Base-by-base conservation (phyloP, 2,113 vertebrate species). In the Ameiurus melas region DNA sequence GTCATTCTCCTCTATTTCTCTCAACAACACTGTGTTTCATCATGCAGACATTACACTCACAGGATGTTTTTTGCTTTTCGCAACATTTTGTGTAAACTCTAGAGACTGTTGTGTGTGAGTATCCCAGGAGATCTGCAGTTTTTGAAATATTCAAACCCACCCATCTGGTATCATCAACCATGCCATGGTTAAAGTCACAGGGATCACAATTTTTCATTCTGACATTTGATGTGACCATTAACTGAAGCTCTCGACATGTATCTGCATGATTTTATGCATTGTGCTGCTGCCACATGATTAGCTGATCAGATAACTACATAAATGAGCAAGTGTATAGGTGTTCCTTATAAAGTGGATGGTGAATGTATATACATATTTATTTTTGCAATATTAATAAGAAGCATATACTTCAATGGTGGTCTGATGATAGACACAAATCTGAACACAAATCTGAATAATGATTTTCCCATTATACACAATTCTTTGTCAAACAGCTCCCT, bases 401-500 rank as follows among this genome's bases (percentile, higher is more conserved):
- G 25, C 10, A 19, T 55, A 79, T 25, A 22, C n/a, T n/a, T 47
- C 0, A 64, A 8, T 53, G 17, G 19, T 47, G 70, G 7, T 60
- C 71, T 71, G 20, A 58, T 83, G 25, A 16, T 39, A 57, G 30
- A 73, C n/a, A 53, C 43, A 27, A 70, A 58, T 58, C 33, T 36
- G 14, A 51, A 66, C 53, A n/a, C n/a, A n/a, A n/a, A n/a, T 84
- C 36, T 78, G n/a, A n/a, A n/a, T n/a, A n/a, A n/a, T 55, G 22
- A n/a, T 62, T 58, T 85, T 85, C 22, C 57, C 30, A 39, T 66
- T 75, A n/a, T 47, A 19, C 30, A 39, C 75, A 71, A 39, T 73
- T 71, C 57, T 82, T 62, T 89, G 36, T 86, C 22, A 55, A 66
- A 78, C 85, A 96, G 96, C 89, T 96, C 96, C 84, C 93, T 96